Conservation (phyloP, 1,140 invertebrate genomes). For the Drosophila bocqueti region DNA sequence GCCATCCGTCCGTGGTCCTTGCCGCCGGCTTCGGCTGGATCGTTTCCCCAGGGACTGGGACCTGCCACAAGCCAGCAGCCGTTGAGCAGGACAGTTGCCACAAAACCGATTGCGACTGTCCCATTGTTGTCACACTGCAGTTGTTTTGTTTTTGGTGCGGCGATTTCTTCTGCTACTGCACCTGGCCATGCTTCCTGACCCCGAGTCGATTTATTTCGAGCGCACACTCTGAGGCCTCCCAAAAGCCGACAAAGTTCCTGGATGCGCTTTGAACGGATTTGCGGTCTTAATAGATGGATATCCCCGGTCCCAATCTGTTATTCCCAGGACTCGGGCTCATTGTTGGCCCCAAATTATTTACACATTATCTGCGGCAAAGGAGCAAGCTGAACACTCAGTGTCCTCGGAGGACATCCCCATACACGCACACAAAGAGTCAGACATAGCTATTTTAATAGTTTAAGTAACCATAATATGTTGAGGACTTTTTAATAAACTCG, state of each 20-base stretch:
- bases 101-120: conserved; percentile 63
- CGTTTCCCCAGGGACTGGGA: conserved; percentile 8
- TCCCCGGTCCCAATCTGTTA: conserved; percentile 8
- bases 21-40: conserved; percentile 18
- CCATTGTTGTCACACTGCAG: conserved; percentile 67
- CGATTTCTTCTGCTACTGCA: background rate
- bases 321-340: conserved; percentile 31
- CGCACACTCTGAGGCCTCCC: conserved; percentile 31
- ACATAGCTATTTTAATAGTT: conserved; percentile 81
- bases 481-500: conserved; percentile 84
- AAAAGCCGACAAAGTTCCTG: conserved; percentile 51
- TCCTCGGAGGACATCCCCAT: conserved; percentile 24
- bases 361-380: conserved; percentile 57
- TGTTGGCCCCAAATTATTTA: conserved; percentile 67
- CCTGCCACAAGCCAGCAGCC: conserved; percentile 50
- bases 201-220: conserved; percentile 68
- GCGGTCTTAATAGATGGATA: conserved; percentile 29
- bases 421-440: conserved; percentile 25
- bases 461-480: conserved; percentile 84
- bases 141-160: conserved; percentile 46
- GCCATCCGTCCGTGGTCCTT: conserved; percentile 23
- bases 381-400: conserved; percentile 7
- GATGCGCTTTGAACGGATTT: conserved; percentile 59
- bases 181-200: conserved; percentile 27
- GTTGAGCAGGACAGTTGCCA: conserved; percentile 13